Base-by-base conservation (phyloP, 1,140 invertebrate species). In the Phocides pigmalion region DNA sequence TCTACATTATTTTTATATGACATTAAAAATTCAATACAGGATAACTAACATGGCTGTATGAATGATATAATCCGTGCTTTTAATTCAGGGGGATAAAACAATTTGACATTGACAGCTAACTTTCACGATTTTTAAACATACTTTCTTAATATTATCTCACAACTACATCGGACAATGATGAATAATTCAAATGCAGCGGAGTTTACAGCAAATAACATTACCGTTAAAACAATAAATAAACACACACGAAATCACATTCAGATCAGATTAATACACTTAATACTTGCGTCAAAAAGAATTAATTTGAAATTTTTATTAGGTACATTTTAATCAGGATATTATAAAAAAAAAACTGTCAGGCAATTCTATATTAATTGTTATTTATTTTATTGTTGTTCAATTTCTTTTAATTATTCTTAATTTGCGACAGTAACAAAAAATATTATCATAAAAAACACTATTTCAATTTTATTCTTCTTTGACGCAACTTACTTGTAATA, bases 401-500 rank as follows among this genome's bases (percentile, higher is more conserved):
- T n/a, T n/a, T n/a, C n/a, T n/a, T n/a, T n/a, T n/a, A n/a, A n/a
- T n/a, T n/a, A n/a, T n/a, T n/a, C n/a, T n/a, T n/a, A n/a, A n/a
- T n/a, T n/a, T n/a, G n/a, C n/a, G n/a, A n/a, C n/a, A n/a, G n/a
- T n/a, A n/a, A n/a, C n/a, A n/a, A n/a, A 22, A 22, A 28, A 28
- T 4, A 4, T 35, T n/a, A 35, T 0, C 32, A n/a, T 12, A 4
- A 35, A 12, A 22, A 35, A 3, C 3, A 1, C 4, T 1, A 41
- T 41, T 16, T 41, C 20, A 25, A 61, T 58, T 56, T 56, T 56
- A 59, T 58, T 65, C 54, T 64, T 53, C 32, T 49, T 58, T 68
- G 49, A 53, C 25, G 50, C 25, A 56, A 68, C 54, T 59, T 59
- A 59, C 11, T 4, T 59, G 22, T 59, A 70, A 66, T 62, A 35